Evolutionary conservation across 2,888 invertebrate species (phyloP).

Genomic region (Sinhomidia bicolor): DNA sequence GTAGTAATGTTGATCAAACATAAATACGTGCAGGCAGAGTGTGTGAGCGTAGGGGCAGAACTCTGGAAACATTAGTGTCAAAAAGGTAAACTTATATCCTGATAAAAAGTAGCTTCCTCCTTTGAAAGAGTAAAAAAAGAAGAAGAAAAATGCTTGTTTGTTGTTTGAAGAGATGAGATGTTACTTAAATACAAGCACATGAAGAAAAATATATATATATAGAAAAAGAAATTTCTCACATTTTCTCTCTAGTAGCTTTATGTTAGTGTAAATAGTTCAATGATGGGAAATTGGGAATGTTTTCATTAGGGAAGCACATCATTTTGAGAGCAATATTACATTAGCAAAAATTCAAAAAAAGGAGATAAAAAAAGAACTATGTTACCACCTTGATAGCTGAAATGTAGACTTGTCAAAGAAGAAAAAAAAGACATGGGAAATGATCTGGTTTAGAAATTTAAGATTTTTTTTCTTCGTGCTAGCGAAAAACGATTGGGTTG

Average conservation of each 20-base stretch:
- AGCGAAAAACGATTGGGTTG: constrained; percentile 22
- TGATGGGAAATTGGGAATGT: background rate
- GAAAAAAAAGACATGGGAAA: constrained; percentile 19
- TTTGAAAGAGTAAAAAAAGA: background rate
- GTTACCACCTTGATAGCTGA: constrained; percentile 35
- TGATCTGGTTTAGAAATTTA: constrained; percentile 1
- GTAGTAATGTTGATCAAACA: constrained; percentile 19
- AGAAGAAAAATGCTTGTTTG: constrained; percentile 24
- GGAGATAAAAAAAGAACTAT: background rate
- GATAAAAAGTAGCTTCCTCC: constrained; percentile 32
- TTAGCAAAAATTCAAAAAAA: background rate
- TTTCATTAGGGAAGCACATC: background rate
- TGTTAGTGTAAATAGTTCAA: background rate
- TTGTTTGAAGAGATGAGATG: constrained; percentile 33
- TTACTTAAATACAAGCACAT: constrained; percentile 7
- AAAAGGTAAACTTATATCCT: constrained; percentile 50
- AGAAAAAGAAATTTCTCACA: background rate
- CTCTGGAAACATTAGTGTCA: constrained; percentile 68
- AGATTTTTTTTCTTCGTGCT: constrained; percentile 12
- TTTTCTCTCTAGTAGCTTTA: background rate
- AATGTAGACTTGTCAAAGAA: constrained; percentile 34
- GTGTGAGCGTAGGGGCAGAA: constrained; percentile 48
- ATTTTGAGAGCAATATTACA: background rate
- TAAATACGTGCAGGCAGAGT: constrained; percentile 13
- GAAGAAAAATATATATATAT: too few relatives aligned